These are phyloP conservation scores for Pectinophora gossypiella DNA, from an alignment of 1,140 invertebrate genomes.

Conservation along the genomic window DNA sequence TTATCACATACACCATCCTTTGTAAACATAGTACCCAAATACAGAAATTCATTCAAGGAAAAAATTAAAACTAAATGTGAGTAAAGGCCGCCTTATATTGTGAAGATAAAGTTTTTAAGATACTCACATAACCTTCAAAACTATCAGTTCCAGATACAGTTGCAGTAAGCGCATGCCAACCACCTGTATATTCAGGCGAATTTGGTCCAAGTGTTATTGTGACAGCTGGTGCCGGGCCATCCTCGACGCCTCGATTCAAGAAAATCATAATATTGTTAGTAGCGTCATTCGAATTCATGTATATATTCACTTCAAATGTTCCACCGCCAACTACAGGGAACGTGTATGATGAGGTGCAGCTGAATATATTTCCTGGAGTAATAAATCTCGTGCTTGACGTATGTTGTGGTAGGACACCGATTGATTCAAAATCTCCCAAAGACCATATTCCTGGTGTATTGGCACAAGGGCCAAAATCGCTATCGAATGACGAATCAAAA, in stretches of 20 bases:
- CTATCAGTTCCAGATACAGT: constrained; percentile 7
- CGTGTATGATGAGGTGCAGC: constrained; percentile 25
- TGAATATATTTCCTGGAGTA: background rate
- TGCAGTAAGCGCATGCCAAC: constrained; percentile 18
- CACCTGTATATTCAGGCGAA: background rate
- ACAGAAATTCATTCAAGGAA: too few species aligned
- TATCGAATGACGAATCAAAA: background rate
- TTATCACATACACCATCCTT: too few species aligned
- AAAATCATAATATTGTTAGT: constrained; percentile 23
- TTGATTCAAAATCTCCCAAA: background rate
- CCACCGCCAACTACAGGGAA: constrained; percentile 22
- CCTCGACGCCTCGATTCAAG: constrained; percentile 16
- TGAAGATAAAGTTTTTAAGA: too few species aligned
- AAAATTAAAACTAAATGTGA: too few species aligned
- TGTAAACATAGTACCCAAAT: too few species aligned
- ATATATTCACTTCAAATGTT: constrained; percentile 23
- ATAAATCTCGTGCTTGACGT: background rate
- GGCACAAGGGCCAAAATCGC: background rate
- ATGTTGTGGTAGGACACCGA: background rate
- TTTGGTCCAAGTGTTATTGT: background rate
- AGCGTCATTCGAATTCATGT: constrained; percentile 12
- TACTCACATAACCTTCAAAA: constrained; percentile 33
- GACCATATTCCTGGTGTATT: background rate
- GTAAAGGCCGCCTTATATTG: too few species aligned
- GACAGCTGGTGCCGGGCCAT: constrained; percentile 12